Base-by-base conservation (phyloP, 2,113 vertebrate species). In the Pseudonaja textilis region DNA sequence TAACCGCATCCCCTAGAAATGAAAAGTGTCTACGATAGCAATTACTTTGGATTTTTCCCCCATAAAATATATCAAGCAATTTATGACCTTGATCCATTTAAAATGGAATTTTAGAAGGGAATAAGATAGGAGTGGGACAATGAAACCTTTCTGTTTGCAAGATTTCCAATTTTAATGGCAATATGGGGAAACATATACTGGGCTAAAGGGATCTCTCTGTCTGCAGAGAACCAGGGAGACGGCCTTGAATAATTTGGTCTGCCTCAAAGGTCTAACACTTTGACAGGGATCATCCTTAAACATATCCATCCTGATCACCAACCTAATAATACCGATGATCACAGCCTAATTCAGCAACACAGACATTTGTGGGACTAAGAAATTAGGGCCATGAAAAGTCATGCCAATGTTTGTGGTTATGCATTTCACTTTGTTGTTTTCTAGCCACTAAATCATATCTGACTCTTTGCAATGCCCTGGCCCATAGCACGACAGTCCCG, bases 1-100 rank as follows among this genome's bases (percentile, higher is more conserved):
- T 92, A 96, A 90, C 87, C 39, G 92, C 6, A 86, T 34, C 5
- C 85, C 88, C 92, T 88, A 2, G 22, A 93, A 29, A 93, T 10
- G 94, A 89, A 95, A 91, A 92, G 92, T 16, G 3, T 39, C 92
- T 91, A 92, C 85, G 52, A 0, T 39, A 92, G 8, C 23, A 92
- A 1, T 6, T 88, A n/a, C 16, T 87, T 50, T 89, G 87, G 29
- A 91, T 90, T 93, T 95, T 96, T 14, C 7, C 45, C 56, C n/a
- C 61, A 55, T 90, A 92, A 5, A 3, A 88, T 34, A 61, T 5
- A 1, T 90, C 92, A 90, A 92, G 88, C 25, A n/a, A 42, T 9
- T 56, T 89, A 92, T 91, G 56, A 45, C 3, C 92, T 87, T 90
- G 16, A 56, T 47, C 0, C n/a, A 25, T 2, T 23, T 11, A 61